Evolutionary conservation across 1,140 invertebrate genomes (phyloP).

Genomic region (Drosophila rhopaloa): DNA sequence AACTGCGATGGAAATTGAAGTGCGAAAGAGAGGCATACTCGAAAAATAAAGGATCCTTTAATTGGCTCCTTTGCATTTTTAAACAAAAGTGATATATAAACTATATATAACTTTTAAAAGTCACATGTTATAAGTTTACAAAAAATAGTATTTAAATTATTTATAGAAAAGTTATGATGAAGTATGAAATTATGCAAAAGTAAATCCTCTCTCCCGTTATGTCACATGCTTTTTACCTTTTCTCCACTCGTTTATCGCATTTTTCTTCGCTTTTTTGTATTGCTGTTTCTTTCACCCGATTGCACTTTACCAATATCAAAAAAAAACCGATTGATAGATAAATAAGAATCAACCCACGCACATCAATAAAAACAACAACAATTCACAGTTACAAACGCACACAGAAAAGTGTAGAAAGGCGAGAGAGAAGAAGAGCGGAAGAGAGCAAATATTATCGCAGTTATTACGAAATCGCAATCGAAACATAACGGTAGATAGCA

Average conservation of each 20-base stretch:
- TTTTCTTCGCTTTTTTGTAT: slow-evolving; percentile 8
- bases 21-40: slow-evolving; percentile 1
- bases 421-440: slow-evolving; percentile 6
- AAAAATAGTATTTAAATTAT: no score
- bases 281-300: not conserved
- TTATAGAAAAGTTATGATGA: no score
- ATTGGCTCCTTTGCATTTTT: not conserved
- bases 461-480: slow-evolving; percentile 77
- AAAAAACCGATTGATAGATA: slow-evolving; percentile 34
- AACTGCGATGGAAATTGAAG: slow-evolving; percentile 3
- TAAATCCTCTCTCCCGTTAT: not conserved
- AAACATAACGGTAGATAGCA: slow-evolving; percentile 76
- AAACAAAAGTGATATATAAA: no score
- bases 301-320: slow-evolving; percentile 22
- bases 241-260: slow-evolving; percentile 18
- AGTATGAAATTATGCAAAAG: no score
- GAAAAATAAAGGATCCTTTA: not conserved
- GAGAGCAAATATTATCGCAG: slow-evolving; percentile 63
- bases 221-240: slow-evolving; percentile 15
- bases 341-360: slow-evolving; percentile 56
- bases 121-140: no score
- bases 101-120: no score
- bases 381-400: slow-evolving; percentile 46
- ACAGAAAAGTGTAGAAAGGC: slow-evolving; percentile 19
- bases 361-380: slow-evolving; percentile 24